These are phyloP conservation scores for Auanema sp. DNA, from an alignment of 2,888 invertebrate species.

Conservation along the genomic window DNA sequence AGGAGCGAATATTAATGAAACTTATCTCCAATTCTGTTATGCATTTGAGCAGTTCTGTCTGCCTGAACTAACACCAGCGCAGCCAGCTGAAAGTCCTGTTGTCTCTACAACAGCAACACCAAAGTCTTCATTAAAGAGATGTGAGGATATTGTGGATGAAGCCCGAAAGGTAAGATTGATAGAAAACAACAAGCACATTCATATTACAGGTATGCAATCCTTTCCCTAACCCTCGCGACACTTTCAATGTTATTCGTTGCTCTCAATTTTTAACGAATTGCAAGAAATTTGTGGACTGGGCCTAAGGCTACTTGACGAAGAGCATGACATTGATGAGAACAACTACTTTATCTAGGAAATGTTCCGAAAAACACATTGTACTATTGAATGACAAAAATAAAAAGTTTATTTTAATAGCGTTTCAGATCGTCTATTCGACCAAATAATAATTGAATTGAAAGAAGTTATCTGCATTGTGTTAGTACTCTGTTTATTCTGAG, in stretches of 20 bases:
- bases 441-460: too few species aligned
- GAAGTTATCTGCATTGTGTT: too few species aligned
- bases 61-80: slow-evolving; percentile 33
- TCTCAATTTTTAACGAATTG: slow-evolving; percentile 48
- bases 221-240: slow-evolving; percentile 43
- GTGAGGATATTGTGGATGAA: slow-evolving; percentile 47
- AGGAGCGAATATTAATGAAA: slow-evolving; percentile 20
- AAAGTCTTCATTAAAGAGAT: slow-evolving; percentile 33
- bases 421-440: too few species aligned
- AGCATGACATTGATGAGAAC: neutral
- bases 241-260: slow-evolving; percentile 48
- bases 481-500: too few species aligned
- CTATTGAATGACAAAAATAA: too few species aligned
- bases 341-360: neutral
- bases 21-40: slow-evolving; percentile 39
- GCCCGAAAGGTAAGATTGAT: slow-evolving; percentile 37
- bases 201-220: slow-evolving; percentile 43
- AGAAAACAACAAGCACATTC: too few species aligned
- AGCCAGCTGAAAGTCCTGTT: slow-evolving; percentile 13
- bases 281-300: slow-evolving; percentile 50
- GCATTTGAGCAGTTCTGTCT: slow-evolving; percentile 47
- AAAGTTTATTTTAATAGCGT: too few species aligned
- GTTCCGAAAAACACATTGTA: too few species aligned
- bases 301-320: slow-evolving; percentile 8
- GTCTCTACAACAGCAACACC: slow-evolving; percentile 8